phyloP scores from a whole-genome alignment of 2,888 invertebrate species.

The Sarcophaga caerulescens region DNA sequence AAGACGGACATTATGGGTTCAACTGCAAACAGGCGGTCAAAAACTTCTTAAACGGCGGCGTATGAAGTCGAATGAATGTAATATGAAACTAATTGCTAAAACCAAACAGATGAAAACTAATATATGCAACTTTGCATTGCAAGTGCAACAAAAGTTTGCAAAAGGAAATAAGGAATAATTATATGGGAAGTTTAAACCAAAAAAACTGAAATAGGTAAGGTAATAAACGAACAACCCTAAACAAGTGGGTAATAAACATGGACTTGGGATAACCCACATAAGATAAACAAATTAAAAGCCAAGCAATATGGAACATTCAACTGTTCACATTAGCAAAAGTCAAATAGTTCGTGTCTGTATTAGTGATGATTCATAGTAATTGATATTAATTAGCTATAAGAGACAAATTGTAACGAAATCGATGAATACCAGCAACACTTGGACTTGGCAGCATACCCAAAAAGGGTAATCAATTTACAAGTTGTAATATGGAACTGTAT shows the following conservation, averaged over 20 bases:
- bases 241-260: neutral
- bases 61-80: constrained; percentile 38
- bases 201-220: neutral
- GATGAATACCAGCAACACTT: constrained; percentile 6
- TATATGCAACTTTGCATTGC: constrained; percentile 19
- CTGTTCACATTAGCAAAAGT: constrained; percentile 5
- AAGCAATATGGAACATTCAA: neutral
- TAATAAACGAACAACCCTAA: neutral
- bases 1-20: neutral
- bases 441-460: constrained; percentile 17
- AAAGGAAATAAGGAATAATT: neutral
- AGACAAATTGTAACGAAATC: constrained; percentile 49
- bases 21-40: constrained; percentile 13
- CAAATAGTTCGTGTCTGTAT: neutral
- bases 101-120: constrained; percentile 50
- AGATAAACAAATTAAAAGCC: neutral
- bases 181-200: constrained; percentile 2
- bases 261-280: neutral
- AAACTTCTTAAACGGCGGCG: constrained; percentile 28
- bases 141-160: constrained; percentile 1
- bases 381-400: constrained; percentile 62
- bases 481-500: constrained; percentile 43
- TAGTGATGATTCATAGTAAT: constrained; percentile 67
- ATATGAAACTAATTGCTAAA: constrained; percentile 64
- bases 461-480: constrained; percentile 54